These are phyloP conservation scores for Cataglyphis altisquamis DNA, from an alignment of 2,888 invertebrate genomes.

Conservation along the genomic window DNA sequence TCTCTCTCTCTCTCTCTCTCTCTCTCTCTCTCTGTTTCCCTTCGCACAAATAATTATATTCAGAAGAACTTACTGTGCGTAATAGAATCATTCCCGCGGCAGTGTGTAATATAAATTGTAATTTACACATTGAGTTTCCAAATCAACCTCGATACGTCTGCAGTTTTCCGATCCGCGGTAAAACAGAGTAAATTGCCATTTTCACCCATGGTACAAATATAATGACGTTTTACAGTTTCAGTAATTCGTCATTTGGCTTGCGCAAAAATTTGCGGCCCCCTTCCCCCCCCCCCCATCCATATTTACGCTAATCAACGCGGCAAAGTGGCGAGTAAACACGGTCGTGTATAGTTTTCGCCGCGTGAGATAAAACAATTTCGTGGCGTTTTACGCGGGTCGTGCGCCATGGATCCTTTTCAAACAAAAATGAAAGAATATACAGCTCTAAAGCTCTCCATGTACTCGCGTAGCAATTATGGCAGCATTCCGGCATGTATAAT, in stretches of 20 bases:
- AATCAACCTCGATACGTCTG: constrained; percentile 36
- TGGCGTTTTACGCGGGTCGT: constrained; percentile 7
- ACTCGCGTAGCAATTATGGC: constrained; percentile 34
- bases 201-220: constrained; percentile 30
- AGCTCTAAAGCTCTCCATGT: neutral
- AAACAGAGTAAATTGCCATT: constrained; percentile 39
- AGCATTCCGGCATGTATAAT: constrained; percentile 38
- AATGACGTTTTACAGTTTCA: constrained; percentile 51
- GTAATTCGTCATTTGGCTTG: constrained; percentile 36
- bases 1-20: too few relatives aligned
- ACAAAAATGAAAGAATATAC: constrained; percentile 36
- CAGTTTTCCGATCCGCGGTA: constrained; percentile 27
- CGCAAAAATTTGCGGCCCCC: constrained; percentile 28
- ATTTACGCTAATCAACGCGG: constrained; percentile 51
- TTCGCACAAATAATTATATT: neutral
- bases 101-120: constrained; percentile 29
- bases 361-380: constrained; percentile 19
- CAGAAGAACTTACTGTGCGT: neutral
- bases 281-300: neutral
- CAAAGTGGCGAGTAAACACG: constrained; percentile 34
- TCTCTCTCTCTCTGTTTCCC: too few relatives aligned
- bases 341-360: neutral
- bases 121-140: constrained; percentile 40
- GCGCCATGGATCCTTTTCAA: constrained; percentile 5
- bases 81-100: constrained; percentile 10